Evolutionary conservation across 2,113 vertebrate genomes (phyloP).

Genomic region (Halichoerus grypus): DNA sequence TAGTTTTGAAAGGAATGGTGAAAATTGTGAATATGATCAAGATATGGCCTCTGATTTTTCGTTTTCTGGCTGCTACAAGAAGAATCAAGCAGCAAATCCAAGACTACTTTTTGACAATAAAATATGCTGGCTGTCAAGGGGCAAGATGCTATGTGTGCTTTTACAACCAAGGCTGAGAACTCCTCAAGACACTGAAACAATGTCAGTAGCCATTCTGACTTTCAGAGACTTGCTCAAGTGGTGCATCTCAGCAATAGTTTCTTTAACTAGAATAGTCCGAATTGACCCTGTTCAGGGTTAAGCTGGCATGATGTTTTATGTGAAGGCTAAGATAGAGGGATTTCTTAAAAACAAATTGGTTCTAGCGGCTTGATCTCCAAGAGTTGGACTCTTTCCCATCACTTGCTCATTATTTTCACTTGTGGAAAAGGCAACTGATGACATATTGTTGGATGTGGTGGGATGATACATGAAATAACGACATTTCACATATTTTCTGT

Average conservation of each 20-base stretch:
- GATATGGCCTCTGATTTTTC: background rate
- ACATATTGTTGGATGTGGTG: background rate
- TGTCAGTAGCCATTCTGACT: background rate
- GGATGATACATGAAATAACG: background rate
- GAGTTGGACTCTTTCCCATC: background rate
- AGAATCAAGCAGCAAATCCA: background rate
- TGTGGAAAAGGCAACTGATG: background rate
- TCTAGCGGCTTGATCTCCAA: background rate
- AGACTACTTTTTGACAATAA: background rate
- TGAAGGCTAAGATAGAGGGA: background rate
- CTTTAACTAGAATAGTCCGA: slow-evolving; percentile 32
- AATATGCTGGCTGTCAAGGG: background rate
- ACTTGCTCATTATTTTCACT: background rate
- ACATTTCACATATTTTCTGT: background rate
- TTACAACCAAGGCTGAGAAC: background rate
- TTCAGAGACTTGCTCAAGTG: background rate
- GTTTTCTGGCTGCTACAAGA: background rate
- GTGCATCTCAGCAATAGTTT: background rate
- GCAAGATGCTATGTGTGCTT: background rate
- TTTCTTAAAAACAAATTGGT: background rate
- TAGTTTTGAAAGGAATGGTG: background rate
- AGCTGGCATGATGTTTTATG: background rate
- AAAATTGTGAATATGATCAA: background rate
- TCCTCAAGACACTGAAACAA: background rate
- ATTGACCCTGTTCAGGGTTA: background rate